Percentiles rank a stretch among this genome's conserved stretches.
Conservation (phyloP, 1,140 invertebrate genomes). For the Gryon sp. region DNA sequence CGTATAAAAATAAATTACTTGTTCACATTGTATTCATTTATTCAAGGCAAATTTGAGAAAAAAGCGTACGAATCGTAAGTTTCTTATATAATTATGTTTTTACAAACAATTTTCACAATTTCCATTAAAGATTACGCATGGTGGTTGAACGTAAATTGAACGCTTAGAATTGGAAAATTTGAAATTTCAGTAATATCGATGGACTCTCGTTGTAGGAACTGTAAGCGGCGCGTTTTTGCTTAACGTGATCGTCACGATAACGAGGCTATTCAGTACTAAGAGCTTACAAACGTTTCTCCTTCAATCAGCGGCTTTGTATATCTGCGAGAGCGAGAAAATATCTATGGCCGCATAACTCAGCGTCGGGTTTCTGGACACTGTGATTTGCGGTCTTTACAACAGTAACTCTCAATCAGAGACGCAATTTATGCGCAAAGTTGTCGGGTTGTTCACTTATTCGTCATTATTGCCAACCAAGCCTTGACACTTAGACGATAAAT, state of each 20-base stretch:
- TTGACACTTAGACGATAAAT: background rate
- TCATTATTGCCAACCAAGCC: conserved; percentile 1
- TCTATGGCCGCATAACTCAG: conserved; percentile 43
- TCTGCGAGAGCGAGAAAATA: conserved; percentile 52
- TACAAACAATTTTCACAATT: too few species aligned
- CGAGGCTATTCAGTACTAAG: conserved; percentile 69
- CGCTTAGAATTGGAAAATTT: conserved; percentile 24
- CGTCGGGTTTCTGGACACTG: conserved; percentile 37
- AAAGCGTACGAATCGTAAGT: too few species aligned
- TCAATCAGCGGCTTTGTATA: conserved; percentile 71
- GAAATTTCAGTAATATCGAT: conserved; percentile 52
- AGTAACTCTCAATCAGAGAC: conserved; percentile 32
- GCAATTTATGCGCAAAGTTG: conserved; percentile 43
- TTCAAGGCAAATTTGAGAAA: too few species aligned
- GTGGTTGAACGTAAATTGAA: conserved; percentile 27
- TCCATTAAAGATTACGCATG: conserved; percentile 16
- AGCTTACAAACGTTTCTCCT: conserved; percentile 67
- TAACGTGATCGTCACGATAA: conserved; percentile 60
- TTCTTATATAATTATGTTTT: too few species aligned
- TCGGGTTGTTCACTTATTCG: conserved; percentile 13
- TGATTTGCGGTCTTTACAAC: conserved; percentile 39
- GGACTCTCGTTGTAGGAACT: conserved; percentile 12
- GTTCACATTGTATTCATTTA: too few species aligned
- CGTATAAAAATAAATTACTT: conserved; percentile 33
- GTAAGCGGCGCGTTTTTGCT: conserved; percentile 47